These are phyloP conservation scores for Narcine bancroftii DNA, from an alignment of 2,113 vertebrate genomes.

Conservation along the genomic window DNA sequence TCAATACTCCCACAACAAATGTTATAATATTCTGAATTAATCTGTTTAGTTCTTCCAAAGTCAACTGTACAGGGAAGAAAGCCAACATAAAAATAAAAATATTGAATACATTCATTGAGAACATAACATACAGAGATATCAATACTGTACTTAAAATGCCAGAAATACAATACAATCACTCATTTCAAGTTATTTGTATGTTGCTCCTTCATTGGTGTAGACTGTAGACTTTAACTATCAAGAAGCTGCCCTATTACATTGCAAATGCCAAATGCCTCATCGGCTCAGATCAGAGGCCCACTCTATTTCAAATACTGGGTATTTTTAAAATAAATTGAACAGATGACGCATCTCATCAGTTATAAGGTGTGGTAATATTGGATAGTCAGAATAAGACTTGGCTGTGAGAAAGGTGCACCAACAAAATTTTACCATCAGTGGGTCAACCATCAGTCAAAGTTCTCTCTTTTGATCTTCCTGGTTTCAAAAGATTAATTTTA, in stretches of 20 bases:
- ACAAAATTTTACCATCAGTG: background rate
- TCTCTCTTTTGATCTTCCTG: background rate
- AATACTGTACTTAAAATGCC: background rate
- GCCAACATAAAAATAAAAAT: background rate
- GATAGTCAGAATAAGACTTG: background rate
- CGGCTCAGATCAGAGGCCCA: background rate
- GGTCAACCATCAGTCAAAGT: background rate
- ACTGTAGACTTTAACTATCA: background rate
- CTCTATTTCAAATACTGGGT: background rate
- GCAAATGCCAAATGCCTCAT: background rate
- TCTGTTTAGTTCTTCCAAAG: constrained; percentile 23
- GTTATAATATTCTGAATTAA: constrained; percentile 23
- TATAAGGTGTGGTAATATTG: background rate
- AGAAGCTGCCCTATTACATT: background rate
- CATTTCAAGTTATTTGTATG: background rate
- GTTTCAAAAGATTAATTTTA: background rate
- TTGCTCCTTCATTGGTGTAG: background rate
- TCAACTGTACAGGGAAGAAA: background rate
- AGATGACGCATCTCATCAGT: background rate
- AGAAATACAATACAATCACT: background rate
- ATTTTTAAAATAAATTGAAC: background rate
- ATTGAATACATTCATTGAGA: background rate
- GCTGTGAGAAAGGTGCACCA: background rate
- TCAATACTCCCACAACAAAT: background rate
- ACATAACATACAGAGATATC: background rate